Conservation (phyloP, 2,797 vertebrate genomes). For the Otus scops region DNA sequence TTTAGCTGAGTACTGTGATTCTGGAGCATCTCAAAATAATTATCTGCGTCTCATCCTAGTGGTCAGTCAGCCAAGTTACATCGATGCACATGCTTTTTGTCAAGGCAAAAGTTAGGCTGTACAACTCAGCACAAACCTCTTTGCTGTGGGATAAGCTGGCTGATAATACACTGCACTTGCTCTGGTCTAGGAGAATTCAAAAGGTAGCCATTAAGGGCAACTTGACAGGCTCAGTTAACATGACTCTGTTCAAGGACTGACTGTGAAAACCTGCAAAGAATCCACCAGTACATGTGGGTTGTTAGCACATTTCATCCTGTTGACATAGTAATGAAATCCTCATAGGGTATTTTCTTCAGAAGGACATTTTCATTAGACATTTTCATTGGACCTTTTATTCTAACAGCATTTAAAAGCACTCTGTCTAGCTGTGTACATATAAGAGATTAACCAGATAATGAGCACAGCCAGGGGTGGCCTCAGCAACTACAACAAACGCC, state of each 20-base stretch:
- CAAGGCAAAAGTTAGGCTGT: not conserved
- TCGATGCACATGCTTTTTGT: fast-evolving
- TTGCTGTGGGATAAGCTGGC: not conserved
- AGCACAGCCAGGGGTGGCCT: not conserved
- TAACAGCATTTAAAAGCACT: not conserved
- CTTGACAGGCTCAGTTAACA: not conserved
- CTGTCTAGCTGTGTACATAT: fast-evolving
- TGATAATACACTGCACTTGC: not conserved
- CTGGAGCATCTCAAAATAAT: not conserved
- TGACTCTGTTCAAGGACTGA: not conserved
- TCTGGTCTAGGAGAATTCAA: not conserved
- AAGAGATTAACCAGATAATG: not conserved
- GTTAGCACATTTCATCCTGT: not conserved
- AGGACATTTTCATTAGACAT: not conserved
- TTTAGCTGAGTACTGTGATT: not conserved
- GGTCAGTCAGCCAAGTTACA: not conserved
- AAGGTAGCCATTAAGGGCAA: not conserved
- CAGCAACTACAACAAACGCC: not conserved
- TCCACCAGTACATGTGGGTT: not conserved
- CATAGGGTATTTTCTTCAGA: not conserved
- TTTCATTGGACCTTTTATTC: not conserved
- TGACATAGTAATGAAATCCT: not conserved
- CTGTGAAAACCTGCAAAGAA: not conserved
- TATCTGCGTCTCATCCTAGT: not conserved
- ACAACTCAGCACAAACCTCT: not conserved